A percentile compares a stretch with the other conserved stretches of the same genome.
Conservation (phyloP, 2,888 invertebrate genomes). For the Sinotaia quadrata region DNA sequence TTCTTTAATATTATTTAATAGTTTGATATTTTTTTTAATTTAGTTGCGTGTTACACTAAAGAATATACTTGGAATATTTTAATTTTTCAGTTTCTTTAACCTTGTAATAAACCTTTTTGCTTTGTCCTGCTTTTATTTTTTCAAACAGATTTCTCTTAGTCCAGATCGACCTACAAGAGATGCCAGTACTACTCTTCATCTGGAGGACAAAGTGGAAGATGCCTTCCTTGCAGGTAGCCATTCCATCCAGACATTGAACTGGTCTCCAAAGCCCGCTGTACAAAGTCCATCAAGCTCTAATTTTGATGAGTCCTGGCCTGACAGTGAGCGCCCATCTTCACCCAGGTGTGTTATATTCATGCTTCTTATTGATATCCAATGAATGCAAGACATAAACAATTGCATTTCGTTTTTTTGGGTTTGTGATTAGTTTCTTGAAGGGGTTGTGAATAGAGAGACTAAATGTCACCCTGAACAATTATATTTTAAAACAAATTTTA, state of each 20-base stretch:
- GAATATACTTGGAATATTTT: too few relatives aligned
- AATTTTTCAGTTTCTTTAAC: too few relatives aligned
- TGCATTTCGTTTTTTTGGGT: too few relatives aligned
- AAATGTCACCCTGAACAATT: too few relatives aligned
- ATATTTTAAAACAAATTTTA: too few relatives aligned
- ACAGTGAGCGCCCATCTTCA: constrained; percentile 58
- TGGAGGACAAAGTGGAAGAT: constrained; percentile 40
- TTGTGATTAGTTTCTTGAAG: too few relatives aligned
- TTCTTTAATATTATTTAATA: too few relatives aligned
- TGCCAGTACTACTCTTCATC: constrained; percentile 26
- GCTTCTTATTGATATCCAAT: not conserved
- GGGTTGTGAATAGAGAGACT: too few relatives aligned
- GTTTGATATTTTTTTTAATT: too few relatives aligned
- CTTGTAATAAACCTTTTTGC: too few relatives aligned
- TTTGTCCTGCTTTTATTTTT: not conserved
- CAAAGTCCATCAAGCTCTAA: constrained; percentile 39
- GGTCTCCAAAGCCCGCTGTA: constrained; percentile 25
- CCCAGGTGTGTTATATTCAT: constrained; percentile 44
- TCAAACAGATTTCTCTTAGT: constrained; percentile 39
- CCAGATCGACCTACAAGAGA: constrained; percentile 28
- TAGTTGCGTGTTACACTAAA: too few relatives aligned
- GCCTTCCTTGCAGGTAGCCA: constrained; percentile 49
- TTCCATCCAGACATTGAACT: constrained; percentile 33
- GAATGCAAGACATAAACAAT: too few relatives aligned
- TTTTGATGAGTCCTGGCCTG: constrained; percentile 67